phyloP scores from a whole-genome alignment of 1,140 invertebrate genomes.

The Radopholus similis region DNA sequence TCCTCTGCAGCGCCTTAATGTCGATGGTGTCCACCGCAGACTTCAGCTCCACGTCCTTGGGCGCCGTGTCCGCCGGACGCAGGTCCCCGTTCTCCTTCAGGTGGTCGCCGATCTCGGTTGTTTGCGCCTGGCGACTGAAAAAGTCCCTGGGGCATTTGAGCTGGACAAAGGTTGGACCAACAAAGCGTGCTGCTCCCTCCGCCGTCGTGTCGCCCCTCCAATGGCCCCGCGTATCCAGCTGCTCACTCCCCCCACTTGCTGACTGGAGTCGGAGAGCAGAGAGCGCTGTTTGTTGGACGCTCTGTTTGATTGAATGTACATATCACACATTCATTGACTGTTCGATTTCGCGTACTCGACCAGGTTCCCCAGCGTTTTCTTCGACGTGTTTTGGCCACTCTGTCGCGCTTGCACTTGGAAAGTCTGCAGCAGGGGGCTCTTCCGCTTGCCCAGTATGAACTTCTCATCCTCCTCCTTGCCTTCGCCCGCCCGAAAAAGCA shows the following conservation, averaged over 20 bases:
- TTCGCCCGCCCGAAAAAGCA: not conserved
- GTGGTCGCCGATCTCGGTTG: slow-evolving; percentile 41
- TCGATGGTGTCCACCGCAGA: slow-evolving; percentile 65
- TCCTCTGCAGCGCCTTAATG: slow-evolving; percentile 94
- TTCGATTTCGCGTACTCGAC: slow-evolving; percentile 39
- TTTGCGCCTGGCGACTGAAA: slow-evolving; percentile 21
- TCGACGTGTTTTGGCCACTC: slow-evolving; percentile 45
- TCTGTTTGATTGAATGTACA: slow-evolving; percentile 9
- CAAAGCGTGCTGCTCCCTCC: slow-evolving; percentile 10
- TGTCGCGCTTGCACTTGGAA: slow-evolving; percentile 36
- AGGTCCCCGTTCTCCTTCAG: slow-evolving; percentile 55
- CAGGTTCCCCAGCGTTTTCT: slow-evolving; percentile 29
- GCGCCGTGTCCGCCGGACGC: slow-evolving; percentile 47
- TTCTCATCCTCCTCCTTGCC: not conserved
- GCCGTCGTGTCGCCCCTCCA: slow-evolving; percentile 32
- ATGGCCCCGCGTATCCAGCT: slow-evolving; percentile 21
- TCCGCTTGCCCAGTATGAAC: not conserved
- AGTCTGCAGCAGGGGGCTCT: not conserved
- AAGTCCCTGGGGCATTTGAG: not conserved
- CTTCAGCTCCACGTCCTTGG: slow-evolving; percentile 45
- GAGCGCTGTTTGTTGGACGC: slow-evolving; percentile 49
- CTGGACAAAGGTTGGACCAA: not conserved
- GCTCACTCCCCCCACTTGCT: slow-evolving; percentile 7
- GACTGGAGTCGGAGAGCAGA: slow-evolving; percentile 38
- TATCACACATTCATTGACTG: not conserved